Base-by-base conservation (phyloP, 2,797 vertebrate genomes). In the Pygocentrus nattereri region DNA sequence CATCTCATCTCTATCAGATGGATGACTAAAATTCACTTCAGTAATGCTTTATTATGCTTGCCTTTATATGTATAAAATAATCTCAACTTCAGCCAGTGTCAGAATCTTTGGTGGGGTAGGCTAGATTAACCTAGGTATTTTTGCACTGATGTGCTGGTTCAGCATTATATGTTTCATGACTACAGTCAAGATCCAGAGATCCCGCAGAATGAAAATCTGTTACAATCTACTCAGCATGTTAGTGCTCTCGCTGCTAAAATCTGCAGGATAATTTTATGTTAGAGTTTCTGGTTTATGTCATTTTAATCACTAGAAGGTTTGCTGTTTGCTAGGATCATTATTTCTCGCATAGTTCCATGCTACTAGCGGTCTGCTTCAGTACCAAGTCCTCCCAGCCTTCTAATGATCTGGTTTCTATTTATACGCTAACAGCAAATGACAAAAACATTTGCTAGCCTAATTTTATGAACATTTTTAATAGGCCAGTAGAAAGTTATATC, bases 381-480 rank as follows among this genome's bases (percentile, higher is more conserved):
- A 50, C 72, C 25, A 56, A 76, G 65, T 23, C 30, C 56, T 38
- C 54, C 41, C 30, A 65, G 58, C 80, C 69, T 71, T n/a, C 71
- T 62, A 25, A 74, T 74, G n/a, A 38, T 58, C 59, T 69, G 34
- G 21, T 79, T 82, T 84, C 74, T 84, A 84, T 86, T 80, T 84
- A 74, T 80, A 80, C 80, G 56, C 61, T 80, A 71, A 73, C 59
- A 65, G 70, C 78, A 81, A 81, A 87, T 82, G 84, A 56, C 56
- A 84, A 82, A 85, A 83, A 84, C 81, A 85, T 65, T 70, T 82
- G 83, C 73, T 74, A 59, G 38, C 47, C 74, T 82, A 78, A 85
- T 84, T 85, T 82, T 81, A 72, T 80, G 82, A 78, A 71, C 4
- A 38, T 73, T 79, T 78, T 85, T 83, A 84, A 85, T 74, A 73